Conservation (phyloP, 2,113 vertebrate genomes). For the Notiomystis cincta region DNA sequence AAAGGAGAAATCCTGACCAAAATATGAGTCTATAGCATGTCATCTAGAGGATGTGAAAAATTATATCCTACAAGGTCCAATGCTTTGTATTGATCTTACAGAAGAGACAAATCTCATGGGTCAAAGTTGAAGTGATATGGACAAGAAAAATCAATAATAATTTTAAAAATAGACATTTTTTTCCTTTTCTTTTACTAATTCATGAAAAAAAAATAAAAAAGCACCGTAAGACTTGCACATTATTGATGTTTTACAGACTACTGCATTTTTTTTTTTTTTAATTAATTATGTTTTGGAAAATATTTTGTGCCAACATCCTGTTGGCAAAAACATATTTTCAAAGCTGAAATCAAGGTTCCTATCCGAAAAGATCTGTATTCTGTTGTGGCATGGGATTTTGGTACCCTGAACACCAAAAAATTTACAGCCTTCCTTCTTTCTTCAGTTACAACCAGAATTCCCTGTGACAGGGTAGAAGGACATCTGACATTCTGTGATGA, state of each 20-base stretch:
- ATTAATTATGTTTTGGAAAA: background rate
- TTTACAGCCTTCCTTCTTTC: background rate
- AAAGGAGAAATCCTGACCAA: constrained; percentile 5
- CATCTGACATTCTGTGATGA: background rate
- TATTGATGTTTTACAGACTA: background rate
- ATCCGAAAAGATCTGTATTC: background rate
- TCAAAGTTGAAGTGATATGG: constrained; percentile 56
- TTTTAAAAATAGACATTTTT: constrained; percentile 47
- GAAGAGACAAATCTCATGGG: constrained; percentile 59
- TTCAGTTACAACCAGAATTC: background rate
- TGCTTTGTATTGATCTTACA: constrained; percentile 54
- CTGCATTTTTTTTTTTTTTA: background rate
- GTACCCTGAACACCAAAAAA: background rate
- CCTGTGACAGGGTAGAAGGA: background rate
- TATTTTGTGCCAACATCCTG: background rate
- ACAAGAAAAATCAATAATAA: constrained; percentile 63
- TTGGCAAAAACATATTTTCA: background rate
- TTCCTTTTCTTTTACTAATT: constrained; percentile 42
- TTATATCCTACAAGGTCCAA: constrained; percentile 53
- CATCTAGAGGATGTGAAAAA: constrained; percentile 53
- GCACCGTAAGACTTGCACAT: background rate
- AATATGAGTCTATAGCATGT: background rate
- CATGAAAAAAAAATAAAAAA: constrained; percentile 13
- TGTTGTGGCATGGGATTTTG: background rate
- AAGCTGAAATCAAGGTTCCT: background rate